A percentile compares a stretch with the other conserved stretches of the same genome.
These are phyloP conservation scores for Agrotis ipsilon DNA, from an alignment of 2,888 invertebrate species.

Conservation along the genomic window DNA sequence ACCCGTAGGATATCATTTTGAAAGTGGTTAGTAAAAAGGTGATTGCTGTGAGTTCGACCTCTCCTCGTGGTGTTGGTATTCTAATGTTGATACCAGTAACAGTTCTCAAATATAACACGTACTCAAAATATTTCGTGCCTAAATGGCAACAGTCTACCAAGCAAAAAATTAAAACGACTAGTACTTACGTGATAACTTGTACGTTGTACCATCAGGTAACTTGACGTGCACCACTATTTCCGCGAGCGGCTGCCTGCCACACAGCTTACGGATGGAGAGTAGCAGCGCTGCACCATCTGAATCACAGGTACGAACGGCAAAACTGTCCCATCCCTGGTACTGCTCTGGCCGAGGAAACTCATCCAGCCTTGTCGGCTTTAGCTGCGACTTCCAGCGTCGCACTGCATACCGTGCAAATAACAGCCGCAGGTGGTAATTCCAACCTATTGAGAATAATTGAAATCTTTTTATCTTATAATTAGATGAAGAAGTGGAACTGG, in stretches of 20 bases:
- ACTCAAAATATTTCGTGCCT: not conserved
- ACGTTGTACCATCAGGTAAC: conserved; percentile 80
- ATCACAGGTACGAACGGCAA: conserved; percentile 89
- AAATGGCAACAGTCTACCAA: not conserved
- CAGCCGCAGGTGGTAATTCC: conserved; percentile 87
- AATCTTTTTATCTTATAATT: no score
- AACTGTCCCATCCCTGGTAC: conserved; percentile 79
- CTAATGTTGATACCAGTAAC: no score
- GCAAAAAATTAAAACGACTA: not conserved
- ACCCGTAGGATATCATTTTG: no score
- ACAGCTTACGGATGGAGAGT: conserved; percentile 88
- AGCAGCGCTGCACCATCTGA: conserved; percentile 90
- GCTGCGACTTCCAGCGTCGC: conserved; percentile 79
- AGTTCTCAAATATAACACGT: no score
- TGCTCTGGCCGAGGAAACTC: conserved; percentile 74
- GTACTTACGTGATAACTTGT: conserved; percentile 79
- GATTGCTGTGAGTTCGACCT: not conserved
- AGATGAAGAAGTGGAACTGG: no score
- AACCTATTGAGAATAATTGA: conserved; percentile 73
- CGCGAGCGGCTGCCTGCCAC: conserved; percentile 81
- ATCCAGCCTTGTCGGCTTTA: conserved; percentile 66
- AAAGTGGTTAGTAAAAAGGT: not conserved
- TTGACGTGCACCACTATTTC: conserved; percentile 91
- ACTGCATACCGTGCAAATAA: conserved; percentile 82
- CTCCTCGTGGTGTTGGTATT: not conserved